Evolutionary conservation across 1,140 invertebrate genomes (phyloP), one percentile per base, ranked within the genome.

Genomic region (Tetranychus urticae): DNA sequence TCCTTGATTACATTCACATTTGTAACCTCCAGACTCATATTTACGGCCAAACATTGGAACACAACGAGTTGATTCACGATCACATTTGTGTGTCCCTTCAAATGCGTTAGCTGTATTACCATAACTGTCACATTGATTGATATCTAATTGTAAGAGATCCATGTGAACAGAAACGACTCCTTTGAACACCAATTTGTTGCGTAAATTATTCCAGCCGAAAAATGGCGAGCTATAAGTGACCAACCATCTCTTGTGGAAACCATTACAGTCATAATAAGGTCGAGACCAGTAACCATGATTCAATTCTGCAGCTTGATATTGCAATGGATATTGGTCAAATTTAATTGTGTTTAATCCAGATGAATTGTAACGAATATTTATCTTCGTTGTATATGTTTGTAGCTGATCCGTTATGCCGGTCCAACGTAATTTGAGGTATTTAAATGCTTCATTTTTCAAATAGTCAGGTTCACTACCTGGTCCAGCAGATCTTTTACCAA

Each of bases 1-100:
- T 35, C 91, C 92, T 75, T 97, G 91, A 59, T 86, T 81, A 70
- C 92, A 97, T 71, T 96, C 90, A 73, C 93, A 97, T 75, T 97
- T 97, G 75, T 97, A 97, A n/a, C 88, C 88, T 58, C 91, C 91
- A 13, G 81, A 81, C 65, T 89, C 82, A 71, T 88, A 93, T 55
- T 86, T 86, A 70, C 88, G 39, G 79, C 90, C 89, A 66, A 86
- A 79, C 63, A 96, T 85, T 13, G 90, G 88, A 33, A 93, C 86
- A 72, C 92, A 97, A 88, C 92, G 91, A 66, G 90, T 92, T 5
- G 85, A 84, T 70, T 80, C 80, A 69, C 77, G 79, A 74, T 97
- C 86, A 74, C 93, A 97, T 74, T 92, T 91, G 71, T 96, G 85
- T 5, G 90, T 92, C 66, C 82, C 80, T 74, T 94, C 93, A 73